phyloP scores from a whole-genome alignment of 2,888 invertebrate species.

The Ormyrus thymus region DNA sequence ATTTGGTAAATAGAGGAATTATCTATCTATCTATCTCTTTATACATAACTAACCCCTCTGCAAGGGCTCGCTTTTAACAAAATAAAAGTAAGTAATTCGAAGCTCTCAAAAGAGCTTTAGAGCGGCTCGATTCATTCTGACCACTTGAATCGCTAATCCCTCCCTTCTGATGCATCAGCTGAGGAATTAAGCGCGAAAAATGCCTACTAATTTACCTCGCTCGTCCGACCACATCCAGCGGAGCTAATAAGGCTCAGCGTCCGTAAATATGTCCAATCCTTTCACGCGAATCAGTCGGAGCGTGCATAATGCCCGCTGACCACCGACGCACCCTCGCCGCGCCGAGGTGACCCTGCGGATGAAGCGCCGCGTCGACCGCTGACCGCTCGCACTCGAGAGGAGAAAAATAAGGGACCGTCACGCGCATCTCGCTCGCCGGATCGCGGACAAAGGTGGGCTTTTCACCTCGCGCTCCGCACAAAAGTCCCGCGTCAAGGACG shows the following conservation, averaged over 20 bases:
- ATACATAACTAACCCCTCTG: too few species aligned
- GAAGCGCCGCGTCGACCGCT: background rate
- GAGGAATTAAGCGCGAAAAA: slow-evolving; percentile 27
- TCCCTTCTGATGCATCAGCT: background rate
- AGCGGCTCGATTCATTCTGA: background rate
- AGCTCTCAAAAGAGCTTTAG: too few species aligned
- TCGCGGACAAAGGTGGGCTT: slow-evolving; percentile 35
- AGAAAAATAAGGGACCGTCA: slow-evolving; percentile 6
- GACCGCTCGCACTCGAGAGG: slow-evolving; percentile 21
- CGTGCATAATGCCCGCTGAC: slow-evolving; percentile 49
- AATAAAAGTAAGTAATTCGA: too few species aligned
- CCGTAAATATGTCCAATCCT: slow-evolving; percentile 24
- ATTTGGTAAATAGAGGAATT: too few species aligned
- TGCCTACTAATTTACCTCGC: slow-evolving; percentile 22
- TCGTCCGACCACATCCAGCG: background rate
- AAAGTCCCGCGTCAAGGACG: background rate
- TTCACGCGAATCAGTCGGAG: slow-evolving; percentile 8
- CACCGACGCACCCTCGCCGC: slow-evolving; percentile 13
- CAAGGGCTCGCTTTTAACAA: too few species aligned
- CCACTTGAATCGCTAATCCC: background rate
- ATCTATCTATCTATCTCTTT: too few species aligned
- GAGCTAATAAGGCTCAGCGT: slow-evolving; percentile 17
- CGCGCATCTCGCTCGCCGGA: background rate
- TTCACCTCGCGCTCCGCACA: background rate
- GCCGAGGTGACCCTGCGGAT: background rate